Percentiles rank a stretch among this genome's conserved stretches.
Conservation (phyloP, 2,797 vertebrate genomes). For the Microhierax caerulescens region DNA sequence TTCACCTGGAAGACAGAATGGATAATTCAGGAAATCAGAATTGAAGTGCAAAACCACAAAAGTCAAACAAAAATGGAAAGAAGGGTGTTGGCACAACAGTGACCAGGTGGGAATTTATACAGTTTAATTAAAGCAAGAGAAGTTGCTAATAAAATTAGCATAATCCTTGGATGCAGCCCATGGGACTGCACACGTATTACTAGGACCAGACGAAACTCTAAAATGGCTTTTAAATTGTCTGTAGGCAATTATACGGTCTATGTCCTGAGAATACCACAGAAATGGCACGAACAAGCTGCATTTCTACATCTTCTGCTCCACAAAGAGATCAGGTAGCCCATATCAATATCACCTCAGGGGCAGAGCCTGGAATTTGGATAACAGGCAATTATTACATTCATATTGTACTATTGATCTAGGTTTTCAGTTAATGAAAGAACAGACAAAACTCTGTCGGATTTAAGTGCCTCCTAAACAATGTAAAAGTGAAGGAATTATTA, state of each 20-base stretch:
- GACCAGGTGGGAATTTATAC: slow-evolving; percentile 55
- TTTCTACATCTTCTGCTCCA: neutral
- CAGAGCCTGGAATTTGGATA: neutral
- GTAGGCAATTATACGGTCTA: slow-evolving; percentile 35
- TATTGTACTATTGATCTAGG: neutral
- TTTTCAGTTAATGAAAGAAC: neutral
- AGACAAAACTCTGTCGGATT: neutral
- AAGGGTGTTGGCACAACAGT: slow-evolving; percentile 54
- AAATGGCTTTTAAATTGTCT: slow-evolving; percentile 35
- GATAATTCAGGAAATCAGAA: neutral
- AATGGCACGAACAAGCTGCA: neutral
- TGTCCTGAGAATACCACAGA: slow-evolving; percentile 25
- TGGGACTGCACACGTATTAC: slow-evolving; percentile 24
- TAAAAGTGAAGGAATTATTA: neutral
- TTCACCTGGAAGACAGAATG: neutral
- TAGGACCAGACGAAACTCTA: slow-evolving; percentile 47
- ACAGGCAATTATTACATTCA: neutral
- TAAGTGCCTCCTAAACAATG: neutral
- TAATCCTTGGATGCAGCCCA: slow-evolving; percentile 52
- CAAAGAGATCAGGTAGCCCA: neutral
- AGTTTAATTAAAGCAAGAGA: slow-evolving; percentile 59
- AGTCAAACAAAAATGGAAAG: neutral
- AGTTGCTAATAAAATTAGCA: slow-evolving; percentile 63
- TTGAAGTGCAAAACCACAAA: neutral
- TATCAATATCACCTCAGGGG: neutral